These are phyloP conservation scores for Mesorhabditis belari DNA, from an alignment of 2,888 invertebrate genomes.

Conservation along the genomic window DNA sequence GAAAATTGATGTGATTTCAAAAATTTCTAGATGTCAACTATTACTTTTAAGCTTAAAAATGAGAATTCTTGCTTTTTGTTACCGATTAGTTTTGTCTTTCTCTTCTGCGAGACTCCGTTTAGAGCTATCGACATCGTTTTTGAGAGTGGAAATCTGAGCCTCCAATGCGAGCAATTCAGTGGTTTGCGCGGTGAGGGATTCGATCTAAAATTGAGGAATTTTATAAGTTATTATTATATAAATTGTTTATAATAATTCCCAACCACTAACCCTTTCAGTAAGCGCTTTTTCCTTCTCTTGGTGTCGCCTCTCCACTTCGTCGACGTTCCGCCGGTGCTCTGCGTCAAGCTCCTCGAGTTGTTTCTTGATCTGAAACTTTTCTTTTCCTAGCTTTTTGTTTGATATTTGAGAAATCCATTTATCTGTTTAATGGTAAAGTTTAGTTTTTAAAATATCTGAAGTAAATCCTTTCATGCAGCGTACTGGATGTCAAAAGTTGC, in stretches of 20 bases:
- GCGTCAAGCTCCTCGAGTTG: conserved; percentile 14
- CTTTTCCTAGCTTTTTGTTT: conserved; percentile 14
- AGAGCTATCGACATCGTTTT: neutral
- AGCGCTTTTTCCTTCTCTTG: conserved; percentile 1
- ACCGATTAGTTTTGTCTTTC: neutral
- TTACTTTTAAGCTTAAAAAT: neutral
- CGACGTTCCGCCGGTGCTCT: conserved; percentile 3
- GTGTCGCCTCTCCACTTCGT: neutral
- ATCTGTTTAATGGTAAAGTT: neutral
- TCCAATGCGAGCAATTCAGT: neutral
- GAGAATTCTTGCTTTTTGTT: too few species aligned
- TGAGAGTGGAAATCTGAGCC: neutral
- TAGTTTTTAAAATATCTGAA: neutral
- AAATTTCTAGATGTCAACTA: too few species aligned
- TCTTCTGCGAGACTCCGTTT: neutral
- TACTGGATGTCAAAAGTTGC: too few species aligned
- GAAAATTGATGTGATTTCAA: too few species aligned
- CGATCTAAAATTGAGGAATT: neutral
- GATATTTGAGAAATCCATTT: neutral
- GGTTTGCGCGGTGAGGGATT: neutral
- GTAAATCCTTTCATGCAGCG: neutral
- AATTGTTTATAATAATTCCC: conserved; percentile 2
- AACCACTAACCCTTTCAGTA: neutral
- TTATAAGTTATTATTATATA: neutral
- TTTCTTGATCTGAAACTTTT: conserved; percentile 9